Evolutionary conservation across 2,797 vertebrate genomes (phyloP).

Genomic region (Buphagus erythrorhynchus): DNA sequence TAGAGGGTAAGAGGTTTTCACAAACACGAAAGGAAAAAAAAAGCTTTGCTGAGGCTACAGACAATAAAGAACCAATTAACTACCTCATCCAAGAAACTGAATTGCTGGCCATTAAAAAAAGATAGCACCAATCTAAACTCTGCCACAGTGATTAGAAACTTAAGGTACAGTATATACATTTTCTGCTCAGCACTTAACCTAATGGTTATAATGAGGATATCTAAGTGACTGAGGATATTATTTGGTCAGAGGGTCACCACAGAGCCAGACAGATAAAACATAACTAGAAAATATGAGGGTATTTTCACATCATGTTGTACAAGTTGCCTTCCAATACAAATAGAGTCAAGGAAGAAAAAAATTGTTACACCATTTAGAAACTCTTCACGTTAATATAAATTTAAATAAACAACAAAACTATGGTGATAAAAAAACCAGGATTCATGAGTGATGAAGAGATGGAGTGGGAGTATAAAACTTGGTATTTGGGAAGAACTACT

Average conservation of each 20-base stretch:
- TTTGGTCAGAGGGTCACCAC: constrained; percentile 17
- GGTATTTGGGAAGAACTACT: not conserved
- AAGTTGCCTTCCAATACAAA: not conserved
- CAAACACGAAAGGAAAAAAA: not conserved
- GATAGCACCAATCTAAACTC: not conserved
- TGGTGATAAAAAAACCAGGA: not conserved
- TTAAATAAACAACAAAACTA: not conserved
- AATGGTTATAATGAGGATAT: constrained; percentile 21
- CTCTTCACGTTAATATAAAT: not conserved
- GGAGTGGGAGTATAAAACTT: not conserved
- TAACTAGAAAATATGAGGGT: not conserved
- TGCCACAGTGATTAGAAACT: not conserved
- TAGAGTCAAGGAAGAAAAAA: not conserved
- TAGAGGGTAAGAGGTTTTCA: not conserved
- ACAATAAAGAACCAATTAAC: constrained; percentile 47
- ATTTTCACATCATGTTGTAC: not conserved
- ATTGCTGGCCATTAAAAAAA: constrained; percentile 24
- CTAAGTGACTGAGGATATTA: constrained; percentile 5
- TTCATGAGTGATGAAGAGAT: not conserved
- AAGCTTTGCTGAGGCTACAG: not conserved
- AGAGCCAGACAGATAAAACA: not conserved
- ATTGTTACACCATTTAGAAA: not conserved
- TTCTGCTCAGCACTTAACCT: constrained; percentile 35
- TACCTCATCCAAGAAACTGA: constrained; percentile 24
- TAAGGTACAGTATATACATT: not conserved